A percentile compares a stretch with the other conserved stretches of the same genome.
Conservation (phyloP, 2,113 vertebrate species). For the Eupsittula cactorum region DNA sequence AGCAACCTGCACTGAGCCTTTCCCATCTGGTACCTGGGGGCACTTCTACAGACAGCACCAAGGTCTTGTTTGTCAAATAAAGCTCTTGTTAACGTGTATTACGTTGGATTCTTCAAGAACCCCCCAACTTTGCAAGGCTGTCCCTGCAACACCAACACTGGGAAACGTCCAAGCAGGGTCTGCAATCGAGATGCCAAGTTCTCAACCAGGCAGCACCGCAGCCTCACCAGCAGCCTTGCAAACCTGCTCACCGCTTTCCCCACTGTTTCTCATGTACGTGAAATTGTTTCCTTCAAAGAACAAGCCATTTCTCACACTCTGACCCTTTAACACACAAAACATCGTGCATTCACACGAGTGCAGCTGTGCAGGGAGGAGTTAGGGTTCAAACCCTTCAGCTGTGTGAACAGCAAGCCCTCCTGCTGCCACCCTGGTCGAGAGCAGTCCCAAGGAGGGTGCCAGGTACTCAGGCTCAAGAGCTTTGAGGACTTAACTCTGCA, state of each 20-base stretch:
- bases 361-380: background rate
- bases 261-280: background rate
- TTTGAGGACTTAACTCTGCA: no score
- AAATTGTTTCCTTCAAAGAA: background rate
- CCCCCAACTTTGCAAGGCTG: background rate
- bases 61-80: background rate
- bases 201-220: background rate
- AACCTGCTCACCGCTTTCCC: background rate
- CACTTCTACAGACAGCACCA: background rate
- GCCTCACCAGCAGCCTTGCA: background rate
- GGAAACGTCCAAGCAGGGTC: background rate
- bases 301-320: accelerated
- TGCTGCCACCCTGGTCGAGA: background rate
- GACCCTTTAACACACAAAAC: no score
- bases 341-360: accelerated
- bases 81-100: background rate
- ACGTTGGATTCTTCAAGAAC: background rate
- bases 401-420: background rate
- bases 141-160: background rate
- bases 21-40: background rate
- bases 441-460: background rate
- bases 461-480: accelerated
- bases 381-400: accelerated
- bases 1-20: background rate
- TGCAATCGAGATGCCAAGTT: background rate